Percentiles rank a stretch among this genome's conserved stretches.
phyloP scores from a whole-genome alignment of 2,888 invertebrate species.

The Acrobeloides nanus region DNA sequence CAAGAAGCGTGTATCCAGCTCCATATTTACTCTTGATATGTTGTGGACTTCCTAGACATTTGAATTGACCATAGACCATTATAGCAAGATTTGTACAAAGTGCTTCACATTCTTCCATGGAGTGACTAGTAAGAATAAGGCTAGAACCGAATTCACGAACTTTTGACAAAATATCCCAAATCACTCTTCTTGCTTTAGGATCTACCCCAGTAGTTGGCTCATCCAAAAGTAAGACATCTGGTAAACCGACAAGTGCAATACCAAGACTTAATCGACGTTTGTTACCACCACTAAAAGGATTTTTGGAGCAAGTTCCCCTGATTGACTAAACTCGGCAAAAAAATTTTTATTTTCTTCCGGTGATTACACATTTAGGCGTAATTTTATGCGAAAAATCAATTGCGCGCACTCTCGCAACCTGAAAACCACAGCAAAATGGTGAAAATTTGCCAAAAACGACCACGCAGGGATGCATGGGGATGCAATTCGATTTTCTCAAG shows the following conservation, averaged over 20 bases:
- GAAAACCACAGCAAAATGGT: too few species aligned
- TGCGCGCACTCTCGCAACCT: too few species aligned
- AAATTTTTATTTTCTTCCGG: too few species aligned
- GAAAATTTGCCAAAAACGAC: too few species aligned
- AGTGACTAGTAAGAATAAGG: constrained; percentile 67
- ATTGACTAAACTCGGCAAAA: too few species aligned
- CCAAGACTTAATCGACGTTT: constrained; percentile 69
- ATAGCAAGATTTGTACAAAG: constrained; percentile 71
- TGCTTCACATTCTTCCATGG: constrained; percentile 81
- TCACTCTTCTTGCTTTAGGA: constrained; percentile 27
- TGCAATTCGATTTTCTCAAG: too few species aligned
- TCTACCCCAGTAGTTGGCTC: constrained; percentile 66
- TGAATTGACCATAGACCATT: constrained; percentile 67
- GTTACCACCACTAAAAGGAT: constrained; percentile 65
- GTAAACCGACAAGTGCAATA: constrained; percentile 66
- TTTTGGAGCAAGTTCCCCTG: background rate
- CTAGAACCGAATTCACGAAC: constrained; percentile 60
- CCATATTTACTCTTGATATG: constrained; percentile 63
- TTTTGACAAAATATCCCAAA: constrained; percentile 25
- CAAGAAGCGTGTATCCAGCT: constrained; percentile 24
- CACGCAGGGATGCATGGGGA: too few species aligned
- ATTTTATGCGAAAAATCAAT: too few species aligned
- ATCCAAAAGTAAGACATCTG: constrained; percentile 60
- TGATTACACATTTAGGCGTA: too few species aligned
- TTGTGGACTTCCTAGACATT: constrained; percentile 68